These are phyloP conservation scores for Graphium colonna DNA, from an alignment of 2,888 invertebrate genomes.

Conservation along the genomic window DNA sequence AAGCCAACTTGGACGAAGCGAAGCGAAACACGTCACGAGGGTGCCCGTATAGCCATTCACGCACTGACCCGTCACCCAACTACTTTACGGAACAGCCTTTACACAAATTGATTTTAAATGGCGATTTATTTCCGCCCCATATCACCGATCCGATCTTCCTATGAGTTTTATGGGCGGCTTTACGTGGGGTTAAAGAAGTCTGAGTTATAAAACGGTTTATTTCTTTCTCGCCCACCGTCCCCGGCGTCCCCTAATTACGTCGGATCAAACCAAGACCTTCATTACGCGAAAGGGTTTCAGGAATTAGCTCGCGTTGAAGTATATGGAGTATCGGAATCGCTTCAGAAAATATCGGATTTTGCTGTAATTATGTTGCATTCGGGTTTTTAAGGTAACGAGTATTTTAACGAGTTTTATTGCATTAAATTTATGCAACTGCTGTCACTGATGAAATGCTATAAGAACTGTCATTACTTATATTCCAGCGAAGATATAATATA, in stretches of 20 bases:
- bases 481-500: too few species aligned
- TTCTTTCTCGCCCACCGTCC: slow-evolving; percentile 61
- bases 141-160: slow-evolving; percentile 76
- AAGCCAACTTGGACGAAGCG: slow-evolving; percentile 22
- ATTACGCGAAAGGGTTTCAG: slow-evolving; percentile 33
- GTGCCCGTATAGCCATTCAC: slow-evolving; percentile 24
- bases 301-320: slow-evolving; percentile 5
- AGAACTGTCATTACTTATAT: too few species aligned
- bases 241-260: slow-evolving; percentile 55
- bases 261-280: slow-evolving; percentile 55
- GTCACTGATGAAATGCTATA: too few species aligned
- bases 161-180: slow-evolving; percentile 75
- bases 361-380: too few species aligned
- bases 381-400: too few species aligned
- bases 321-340: background rate
- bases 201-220: slow-evolving; percentile 77
- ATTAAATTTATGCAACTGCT: too few species aligned
- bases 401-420: too few species aligned
- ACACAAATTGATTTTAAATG: slow-evolving; percentile 81
- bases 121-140: slow-evolving; percentile 79
- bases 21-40: slow-evolving; percentile 29
- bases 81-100: slow-evolving; percentile 67
- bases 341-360: too few species aligned
- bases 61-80: slow-evolving; percentile 50
- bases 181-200: slow-evolving; percentile 73